Evolutionary conservation across 2,797 vertebrate species (phyloP).

Genomic region (Eleutherodactylus coqui): DNA sequence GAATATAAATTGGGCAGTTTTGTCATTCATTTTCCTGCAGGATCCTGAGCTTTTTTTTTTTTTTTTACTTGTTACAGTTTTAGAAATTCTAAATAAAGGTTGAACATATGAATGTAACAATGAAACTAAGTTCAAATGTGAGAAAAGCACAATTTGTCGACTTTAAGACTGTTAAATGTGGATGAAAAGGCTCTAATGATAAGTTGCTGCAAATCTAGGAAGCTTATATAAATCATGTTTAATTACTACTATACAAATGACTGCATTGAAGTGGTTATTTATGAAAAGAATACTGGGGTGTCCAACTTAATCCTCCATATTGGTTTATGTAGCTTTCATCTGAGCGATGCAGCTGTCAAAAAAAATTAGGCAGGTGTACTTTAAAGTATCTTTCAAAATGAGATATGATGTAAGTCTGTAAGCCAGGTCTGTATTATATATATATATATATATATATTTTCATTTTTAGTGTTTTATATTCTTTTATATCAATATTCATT

Average conservation of each 20-base stretch:
- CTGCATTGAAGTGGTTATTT: background rate
- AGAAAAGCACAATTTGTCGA: background rate
- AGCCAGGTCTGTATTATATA: too few species aligned
- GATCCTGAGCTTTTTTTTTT: background rate
- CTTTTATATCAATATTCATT: background rate
- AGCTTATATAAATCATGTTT: background rate
- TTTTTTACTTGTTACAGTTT: background rate
- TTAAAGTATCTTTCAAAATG: too few species aligned
- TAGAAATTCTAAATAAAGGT: background rate
- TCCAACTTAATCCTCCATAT: background rate
- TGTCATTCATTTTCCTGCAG: background rate
- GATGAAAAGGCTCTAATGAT: background rate
- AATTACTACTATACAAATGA: background rate
- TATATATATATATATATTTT: background rate
- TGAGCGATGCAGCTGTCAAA: background rate
- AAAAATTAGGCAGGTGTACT: too few species aligned
- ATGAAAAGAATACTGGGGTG: background rate
- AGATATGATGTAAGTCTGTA: too few species aligned
- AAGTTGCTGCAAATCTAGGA: background rate
- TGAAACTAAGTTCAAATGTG: background rate
- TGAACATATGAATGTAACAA: background rate
- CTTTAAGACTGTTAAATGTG: background rate
- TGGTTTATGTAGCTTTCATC: background rate
- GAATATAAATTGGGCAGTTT: constrained; percentile 4
- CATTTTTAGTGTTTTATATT: background rate